Conservation (phyloP, 2,797 vertebrate genomes). For the Holocentrus rufus region DNA sequence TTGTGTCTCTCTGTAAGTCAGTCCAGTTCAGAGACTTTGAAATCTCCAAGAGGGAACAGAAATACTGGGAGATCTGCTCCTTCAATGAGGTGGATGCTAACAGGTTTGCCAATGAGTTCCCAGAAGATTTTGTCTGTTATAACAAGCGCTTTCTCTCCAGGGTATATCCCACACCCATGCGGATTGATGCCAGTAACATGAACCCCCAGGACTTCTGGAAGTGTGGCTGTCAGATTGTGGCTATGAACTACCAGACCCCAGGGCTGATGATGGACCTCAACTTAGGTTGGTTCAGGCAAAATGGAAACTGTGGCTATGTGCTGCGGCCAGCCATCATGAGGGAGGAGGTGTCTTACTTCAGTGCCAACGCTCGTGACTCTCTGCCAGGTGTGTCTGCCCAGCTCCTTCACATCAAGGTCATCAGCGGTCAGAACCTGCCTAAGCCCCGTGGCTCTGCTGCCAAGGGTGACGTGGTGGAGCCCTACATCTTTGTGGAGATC, state of each 20-base stretch:
- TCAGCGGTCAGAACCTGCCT: constrained; percentile 94
- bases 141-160: constrained; percentile 92
- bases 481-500: constrained; percentile 94
- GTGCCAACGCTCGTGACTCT: constrained; percentile 90
- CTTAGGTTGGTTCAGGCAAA: constrained; percentile 93
- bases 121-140: constrained; percentile 92
- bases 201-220: constrained; percentile 97
- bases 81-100: constrained; percentile 93
- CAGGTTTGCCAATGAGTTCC: constrained; percentile 89
- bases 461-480: constrained; percentile 95
- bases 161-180: constrained; percentile 91
- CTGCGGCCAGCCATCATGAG: constrained; percentile 94
- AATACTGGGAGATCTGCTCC: constrained; percentile 92
- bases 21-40: constrained; percentile 91
- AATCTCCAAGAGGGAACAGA: constrained; percentile 86
- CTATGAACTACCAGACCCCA: constrained; percentile 95
- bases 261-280: constrained; percentile 97
- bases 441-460: constrained; percentile 91
- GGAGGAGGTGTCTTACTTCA: constrained; percentile 94
- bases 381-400: constrained; percentile 95
- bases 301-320: constrained; percentile 92
- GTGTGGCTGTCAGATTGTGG: constrained; percentile 93
- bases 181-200: constrained; percentile 94
- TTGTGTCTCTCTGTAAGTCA: constrained; percentile 89
- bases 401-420: constrained; percentile 94